Evolutionary conservation across 2,797 vertebrate genomes (phyloP).

Genomic region (Peromyscus eremicus): DNA sequence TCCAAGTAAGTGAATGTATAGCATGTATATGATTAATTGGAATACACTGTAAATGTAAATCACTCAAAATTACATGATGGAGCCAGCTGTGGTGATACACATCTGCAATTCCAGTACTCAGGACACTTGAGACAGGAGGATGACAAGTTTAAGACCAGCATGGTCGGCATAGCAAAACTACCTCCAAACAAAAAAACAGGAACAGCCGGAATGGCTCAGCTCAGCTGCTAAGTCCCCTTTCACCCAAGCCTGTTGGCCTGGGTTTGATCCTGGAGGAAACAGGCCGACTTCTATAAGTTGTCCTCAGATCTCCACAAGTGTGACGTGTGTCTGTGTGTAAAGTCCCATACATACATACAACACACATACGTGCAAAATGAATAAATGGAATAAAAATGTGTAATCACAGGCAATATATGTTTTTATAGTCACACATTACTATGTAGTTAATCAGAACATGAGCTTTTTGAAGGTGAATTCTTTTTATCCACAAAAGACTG

Average conservation of each 20-base stretch:
- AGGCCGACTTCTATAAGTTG: background rate
- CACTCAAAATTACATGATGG: background rate
- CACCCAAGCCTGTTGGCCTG: background rate
- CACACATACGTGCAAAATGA: background rate
- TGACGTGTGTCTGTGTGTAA: background rate
- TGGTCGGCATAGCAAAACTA: background rate
- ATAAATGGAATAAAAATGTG: background rate
- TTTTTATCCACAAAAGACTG: background rate
- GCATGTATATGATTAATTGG: background rate
- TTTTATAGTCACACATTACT: background rate
- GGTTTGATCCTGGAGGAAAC: background rate
- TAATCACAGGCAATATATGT: no score
- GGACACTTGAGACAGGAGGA: background rate
- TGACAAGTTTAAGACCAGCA: background rate
- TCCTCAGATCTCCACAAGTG: background rate
- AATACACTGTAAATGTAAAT: background rate
- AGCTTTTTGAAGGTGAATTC: constrained; percentile 8
- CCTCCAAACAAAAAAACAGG: background rate
- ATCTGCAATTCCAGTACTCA: background rate
- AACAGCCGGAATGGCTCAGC: background rate
- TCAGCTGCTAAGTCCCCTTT: background rate
- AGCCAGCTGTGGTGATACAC: background rate
- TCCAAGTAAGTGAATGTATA: background rate
- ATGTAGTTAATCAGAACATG: background rate
- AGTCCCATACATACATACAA: background rate